phyloP scores from a whole-genome alignment of 1,140 invertebrate species.

The Cydia splendana region DNA sequence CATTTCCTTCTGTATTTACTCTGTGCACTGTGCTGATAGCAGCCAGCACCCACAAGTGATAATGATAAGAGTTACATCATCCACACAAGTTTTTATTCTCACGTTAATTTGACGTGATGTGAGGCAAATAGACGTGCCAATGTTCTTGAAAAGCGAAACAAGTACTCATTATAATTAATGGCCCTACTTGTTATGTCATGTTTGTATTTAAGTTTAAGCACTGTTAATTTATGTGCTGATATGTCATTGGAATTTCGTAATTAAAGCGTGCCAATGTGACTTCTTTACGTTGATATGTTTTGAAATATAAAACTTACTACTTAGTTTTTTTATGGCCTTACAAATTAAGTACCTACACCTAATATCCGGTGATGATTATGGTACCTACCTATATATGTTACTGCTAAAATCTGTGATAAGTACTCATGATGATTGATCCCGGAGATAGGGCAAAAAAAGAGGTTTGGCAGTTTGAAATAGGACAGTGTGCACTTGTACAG shows the following conservation, averaged over 20 bases:
- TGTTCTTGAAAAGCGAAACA: conserved; percentile 21
- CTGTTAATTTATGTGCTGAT: conserved; percentile 11
- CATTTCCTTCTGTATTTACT: not conserved
- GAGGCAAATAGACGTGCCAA: not conserved
- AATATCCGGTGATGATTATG: too few relatives aligned
- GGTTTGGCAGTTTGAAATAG: too few relatives aligned
- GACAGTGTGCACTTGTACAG: too few relatives aligned
- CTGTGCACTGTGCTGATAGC: conserved; percentile 16
- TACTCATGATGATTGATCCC: too few relatives aligned
- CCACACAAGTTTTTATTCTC: not conserved
- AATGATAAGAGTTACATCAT: conserved; percentile 9
- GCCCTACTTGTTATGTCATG: conserved; percentile 11
- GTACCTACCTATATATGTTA: too few relatives aligned
- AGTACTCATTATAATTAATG: conserved; percentile 10
- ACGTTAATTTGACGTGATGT: conserved; percentile 1
- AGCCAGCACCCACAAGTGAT: conserved; percentile 8
- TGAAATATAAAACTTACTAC: not conserved
- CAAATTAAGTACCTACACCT: too few relatives aligned
- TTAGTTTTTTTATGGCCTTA: too few relatives aligned
- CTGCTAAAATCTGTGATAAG: too few relatives aligned
- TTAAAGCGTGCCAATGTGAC: conserved; percentile 5
- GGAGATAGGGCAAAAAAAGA: too few relatives aligned
- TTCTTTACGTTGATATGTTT: not conserved
- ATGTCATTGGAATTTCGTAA: not conserved
- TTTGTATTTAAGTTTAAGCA: conserved; percentile 16